Evolutionary conservation across 2,797 vertebrate species (phyloP), one percentile per base, ranked within the genome.

Genomic region (Gymnothorax reevesii): DNA sequence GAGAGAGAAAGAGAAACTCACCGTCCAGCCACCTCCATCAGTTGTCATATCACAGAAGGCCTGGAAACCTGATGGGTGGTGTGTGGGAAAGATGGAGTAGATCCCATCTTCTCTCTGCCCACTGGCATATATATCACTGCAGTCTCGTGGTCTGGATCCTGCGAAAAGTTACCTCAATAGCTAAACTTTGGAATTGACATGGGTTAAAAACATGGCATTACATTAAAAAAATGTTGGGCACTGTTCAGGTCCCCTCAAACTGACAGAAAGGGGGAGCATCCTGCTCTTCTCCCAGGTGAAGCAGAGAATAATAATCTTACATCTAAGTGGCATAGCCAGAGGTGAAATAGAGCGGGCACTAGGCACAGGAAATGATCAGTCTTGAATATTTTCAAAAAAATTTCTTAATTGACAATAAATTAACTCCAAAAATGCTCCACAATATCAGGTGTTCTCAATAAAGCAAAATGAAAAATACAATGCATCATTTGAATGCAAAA

Each of bases 21-120:
- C 98, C 93, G 97, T 99, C 98, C 98, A 99, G 85, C 98, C 98
- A 0, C 98, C 98, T 0, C 97, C 97, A 0, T 98, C 97, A 0
- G 97, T 97, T 0, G 89, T 97, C 98, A 99, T 98, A 94, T 99
- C 98, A 0, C 98, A 99, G 93, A 96, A 99, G 86, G 98, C 98
- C 95, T 97, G 97, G 94, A 99, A 99, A 86, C 98, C 98, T 0
- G 95, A 89, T 0, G 97, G 96, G 27, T 95, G 94, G 57, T 99
- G 98, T 0, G 94, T 94, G 6, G 98, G 98, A 88, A 98, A 99
- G 89, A 99, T 93, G 0, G 98, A 99, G 88, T 98, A 99, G 86
- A 98, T 94, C 0, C 98, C 98, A 0, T 97, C 96, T 57, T 97
- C 94, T 80, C 95, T 95, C 85, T 94, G 93, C 0, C 98, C 98